Percentiles rank a stretch among this genome's conserved stretches.
Evolutionary conservation across 2,113 vertebrate genomes (phyloP).

Genomic region (Actenoides lindsayi): DNA sequence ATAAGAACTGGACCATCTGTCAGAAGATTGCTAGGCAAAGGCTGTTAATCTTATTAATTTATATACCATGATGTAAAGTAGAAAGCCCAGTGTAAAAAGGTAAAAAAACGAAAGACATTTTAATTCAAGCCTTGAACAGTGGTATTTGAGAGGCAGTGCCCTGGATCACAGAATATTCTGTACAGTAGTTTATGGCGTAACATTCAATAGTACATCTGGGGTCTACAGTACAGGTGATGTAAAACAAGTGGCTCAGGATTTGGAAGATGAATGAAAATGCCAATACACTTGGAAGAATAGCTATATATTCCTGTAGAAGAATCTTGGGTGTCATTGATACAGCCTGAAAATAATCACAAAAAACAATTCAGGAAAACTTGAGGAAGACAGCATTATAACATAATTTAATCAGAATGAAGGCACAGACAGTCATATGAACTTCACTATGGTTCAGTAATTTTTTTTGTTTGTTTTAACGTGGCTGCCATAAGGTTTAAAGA

Average conservation of each 20-base stretch:
- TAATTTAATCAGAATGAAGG: background rate
- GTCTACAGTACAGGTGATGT: conserved; percentile 4
- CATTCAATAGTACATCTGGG: conserved; percentile 28
- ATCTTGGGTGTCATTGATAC: conserved; percentile 17
- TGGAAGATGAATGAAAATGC: conserved; percentile 11
- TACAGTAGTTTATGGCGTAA: conserved; percentile 42
- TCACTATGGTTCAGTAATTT: background rate
- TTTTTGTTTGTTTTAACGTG: background rate
- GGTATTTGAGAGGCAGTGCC: conserved; percentile 30
- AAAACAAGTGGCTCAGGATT: conserved; percentile 32
- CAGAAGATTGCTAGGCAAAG: conserved; percentile 21
- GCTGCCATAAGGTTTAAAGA: background rate
- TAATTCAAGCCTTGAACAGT: conserved; percentile 54
- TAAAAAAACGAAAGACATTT: conserved; percentile 30
- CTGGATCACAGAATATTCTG: conserved; percentile 27
- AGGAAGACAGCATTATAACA: background rate
- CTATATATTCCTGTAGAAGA: background rate
- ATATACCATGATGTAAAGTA: conserved; percentile 27
- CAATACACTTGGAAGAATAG: background rate
- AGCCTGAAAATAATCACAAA: conserved; percentile 63
- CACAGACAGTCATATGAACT: background rate
- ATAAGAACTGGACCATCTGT: conserved; percentile 25
- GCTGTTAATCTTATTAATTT: background rate
- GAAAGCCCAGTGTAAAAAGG: conserved; percentile 68
- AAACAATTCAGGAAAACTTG: background rate